Conservation (phyloP, 1,140 invertebrate species). For the Brachionus koreanus region DNA sequence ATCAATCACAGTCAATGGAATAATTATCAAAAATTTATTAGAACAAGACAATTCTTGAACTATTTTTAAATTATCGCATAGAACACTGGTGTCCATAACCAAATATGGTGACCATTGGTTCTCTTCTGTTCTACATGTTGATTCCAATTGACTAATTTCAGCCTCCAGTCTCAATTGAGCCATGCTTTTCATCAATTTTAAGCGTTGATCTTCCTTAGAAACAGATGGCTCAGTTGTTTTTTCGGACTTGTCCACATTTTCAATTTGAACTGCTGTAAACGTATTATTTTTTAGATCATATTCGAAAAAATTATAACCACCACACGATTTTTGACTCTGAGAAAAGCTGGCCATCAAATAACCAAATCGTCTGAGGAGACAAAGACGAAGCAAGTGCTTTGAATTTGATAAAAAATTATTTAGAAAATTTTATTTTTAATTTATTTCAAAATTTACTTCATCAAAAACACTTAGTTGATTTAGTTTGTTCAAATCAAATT, state of each 20-base stretch:
- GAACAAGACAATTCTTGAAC: conserved; percentile 73
- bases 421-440: neutral
- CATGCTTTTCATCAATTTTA: conserved; percentile 68
- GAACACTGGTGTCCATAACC: conserved; percentile 69
- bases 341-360: conserved; percentile 51
- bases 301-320: conserved; percentile 9
- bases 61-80: conserved; percentile 68
- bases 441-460: conserved; percentile 36
- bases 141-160: conserved; percentile 69
- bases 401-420: neutral
- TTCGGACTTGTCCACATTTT: neutral
- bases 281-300: neutral
- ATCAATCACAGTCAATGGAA: conserved; percentile 75
- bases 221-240: neutral
- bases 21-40: conserved; percentile 72
- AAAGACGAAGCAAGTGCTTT: conserved; percentile 54
- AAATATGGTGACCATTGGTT: conserved; percentile 69
- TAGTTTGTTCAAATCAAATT: conserved; percentile 48
- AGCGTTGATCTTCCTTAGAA: neutral
- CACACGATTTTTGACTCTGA: neutral
- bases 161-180: conserved; percentile 71
- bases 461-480: conserved; percentile 29
- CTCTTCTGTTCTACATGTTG: conserved; percentile 54
- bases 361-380: conserved; percentile 55
- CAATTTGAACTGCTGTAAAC: neutral